Base-by-base conservation (phyloP, 92 coral and sea anemone genomes). In the Virgularia gustaviana region DNA sequence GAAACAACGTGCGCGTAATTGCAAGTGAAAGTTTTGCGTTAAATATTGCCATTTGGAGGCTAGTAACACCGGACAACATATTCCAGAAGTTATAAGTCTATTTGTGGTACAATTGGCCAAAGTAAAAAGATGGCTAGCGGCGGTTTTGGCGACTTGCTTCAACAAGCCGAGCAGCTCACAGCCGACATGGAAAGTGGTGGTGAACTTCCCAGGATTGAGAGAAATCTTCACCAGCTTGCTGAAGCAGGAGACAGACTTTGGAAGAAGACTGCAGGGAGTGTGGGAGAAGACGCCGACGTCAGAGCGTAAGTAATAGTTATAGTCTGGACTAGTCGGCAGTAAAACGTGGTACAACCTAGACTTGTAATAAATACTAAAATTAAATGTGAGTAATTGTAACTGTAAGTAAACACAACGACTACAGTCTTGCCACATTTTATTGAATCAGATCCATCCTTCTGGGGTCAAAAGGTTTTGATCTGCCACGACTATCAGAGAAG, bases 181-280 rank as follows among this genome's bases (percentile, higher is more conserved):
- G 95, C 98, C 0, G 98, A 92, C 75, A 92, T 92, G 86, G 98
- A 92, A 57, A 92, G 92, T 55, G 98, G 98, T 25, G 88, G 96
- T 82, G 98, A 92, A 28, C 83, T 92, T 15, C 98, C 98, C 3
- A 74, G 98, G 32, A 90, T 92, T 13, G 96, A 92, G 49, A 77
- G 96, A 31, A 92, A 92, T 71, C 87, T 92, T 19, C 98, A 92
- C 57, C 98, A 92, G 76, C 72, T 92, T 41, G 96, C 98, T 1
- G 94, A 92, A 76, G 98, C 98, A 29, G 96, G 98, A 35, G 89
- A 90, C 78, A 84, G 98, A 58, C 79, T 92, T 52, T 89, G 96
- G 96, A 82, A 90, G 16, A 85, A 84, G 72, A 86, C 91, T 30
- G 83, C 90, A 25, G 96, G 95, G 1, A 60, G 87, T 49, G 92